These are phyloP conservation scores for Tringa solitaria DNA, from an alignment of 2,113 vertebrate species.

Conservation along the genomic window DNA sequence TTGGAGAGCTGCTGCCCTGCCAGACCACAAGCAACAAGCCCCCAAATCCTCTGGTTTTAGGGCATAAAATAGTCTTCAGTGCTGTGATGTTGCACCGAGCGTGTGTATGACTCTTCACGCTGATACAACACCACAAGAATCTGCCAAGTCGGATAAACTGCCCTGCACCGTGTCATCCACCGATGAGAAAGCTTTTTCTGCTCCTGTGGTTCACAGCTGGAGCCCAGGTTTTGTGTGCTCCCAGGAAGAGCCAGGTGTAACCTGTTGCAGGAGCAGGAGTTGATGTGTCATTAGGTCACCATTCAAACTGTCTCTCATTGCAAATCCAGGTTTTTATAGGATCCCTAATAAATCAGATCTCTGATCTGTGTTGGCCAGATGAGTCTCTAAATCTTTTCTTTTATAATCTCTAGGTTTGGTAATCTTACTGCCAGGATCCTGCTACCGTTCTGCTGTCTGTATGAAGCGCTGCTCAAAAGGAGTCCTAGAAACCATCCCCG, in stretches of 20 bases:
- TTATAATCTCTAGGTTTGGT: not conserved
- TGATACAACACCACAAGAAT: not conserved
- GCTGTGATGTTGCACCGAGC: not conserved
- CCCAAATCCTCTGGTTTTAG: not conserved
- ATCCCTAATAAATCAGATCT: not conserved
- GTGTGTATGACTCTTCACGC: rapidly evolving
- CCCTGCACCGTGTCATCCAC: not conserved
- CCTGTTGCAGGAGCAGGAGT: not conserved
- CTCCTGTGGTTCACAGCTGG: not conserved
- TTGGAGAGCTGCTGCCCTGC: slow-evolving; percentile 1
- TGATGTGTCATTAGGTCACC: not conserved
- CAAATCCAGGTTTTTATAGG: not conserved
- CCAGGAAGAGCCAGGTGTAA: rapidly evolving
- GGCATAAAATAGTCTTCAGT: not conserved
- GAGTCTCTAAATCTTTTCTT: not conserved
- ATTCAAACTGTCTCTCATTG: not conserved
- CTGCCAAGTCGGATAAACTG: not conserved
- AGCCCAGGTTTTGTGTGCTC: not conserved
- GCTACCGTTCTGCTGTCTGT: not conserved
- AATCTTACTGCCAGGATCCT: not conserved
- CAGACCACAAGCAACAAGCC: not conserved
- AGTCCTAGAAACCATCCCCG: not conserved
- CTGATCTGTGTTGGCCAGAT: not conserved
- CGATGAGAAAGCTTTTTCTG: not conserved
- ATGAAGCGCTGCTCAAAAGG: not conserved